These are phyloP conservation scores for Macropodus opercularis DNA, from an alignment of 2,797 vertebrate genomes.

Conservation along the genomic window DNA sequence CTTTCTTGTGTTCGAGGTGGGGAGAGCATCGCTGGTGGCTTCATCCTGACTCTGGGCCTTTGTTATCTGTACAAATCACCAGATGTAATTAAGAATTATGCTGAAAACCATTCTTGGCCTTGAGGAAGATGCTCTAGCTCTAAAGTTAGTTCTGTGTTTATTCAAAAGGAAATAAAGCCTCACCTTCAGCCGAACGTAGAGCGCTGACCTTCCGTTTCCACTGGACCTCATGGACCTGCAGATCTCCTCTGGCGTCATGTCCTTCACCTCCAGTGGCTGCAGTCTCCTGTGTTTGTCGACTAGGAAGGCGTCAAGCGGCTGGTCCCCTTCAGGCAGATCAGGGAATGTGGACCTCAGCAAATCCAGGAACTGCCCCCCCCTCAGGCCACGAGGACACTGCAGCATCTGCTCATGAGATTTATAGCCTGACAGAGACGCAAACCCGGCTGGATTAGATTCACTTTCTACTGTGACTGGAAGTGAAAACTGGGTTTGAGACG, in stretches of 20 bases:
- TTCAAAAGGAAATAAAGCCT: too few species aligned
- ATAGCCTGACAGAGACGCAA: background rate
- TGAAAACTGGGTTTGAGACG: too few species aligned
- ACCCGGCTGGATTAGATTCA: too few species aligned
- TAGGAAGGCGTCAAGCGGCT: conserved; percentile 11
- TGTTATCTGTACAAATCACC: too few species aligned
- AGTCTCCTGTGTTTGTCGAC: background rate
- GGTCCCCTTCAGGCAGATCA: background rate
- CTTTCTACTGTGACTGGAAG: too few species aligned
- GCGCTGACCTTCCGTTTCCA: background rate
- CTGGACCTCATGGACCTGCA: background rate
- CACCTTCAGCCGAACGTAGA: conserved; percentile 16
- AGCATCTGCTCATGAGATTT: background rate
- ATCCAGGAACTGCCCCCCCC: conserved; percentile 7
- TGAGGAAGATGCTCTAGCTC: too few species aligned
- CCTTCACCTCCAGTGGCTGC: background rate
- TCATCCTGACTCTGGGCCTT: background rate
- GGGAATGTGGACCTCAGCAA: conserved; percentile 31
- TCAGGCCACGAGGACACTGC: conserved; percentile 13
- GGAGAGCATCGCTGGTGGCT: too few species aligned
- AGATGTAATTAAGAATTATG: too few species aligned
- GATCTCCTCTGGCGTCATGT: conserved; percentile 23
- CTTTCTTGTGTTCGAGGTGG: background rate
- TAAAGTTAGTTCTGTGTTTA: too few species aligned
- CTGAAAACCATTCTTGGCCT: too few species aligned